Evolutionary conservation across 2,888 invertebrate species (phyloP), one percentile per base, ranked within the genome.

Genomic region (Chloroclystis v-ata): DNA sequence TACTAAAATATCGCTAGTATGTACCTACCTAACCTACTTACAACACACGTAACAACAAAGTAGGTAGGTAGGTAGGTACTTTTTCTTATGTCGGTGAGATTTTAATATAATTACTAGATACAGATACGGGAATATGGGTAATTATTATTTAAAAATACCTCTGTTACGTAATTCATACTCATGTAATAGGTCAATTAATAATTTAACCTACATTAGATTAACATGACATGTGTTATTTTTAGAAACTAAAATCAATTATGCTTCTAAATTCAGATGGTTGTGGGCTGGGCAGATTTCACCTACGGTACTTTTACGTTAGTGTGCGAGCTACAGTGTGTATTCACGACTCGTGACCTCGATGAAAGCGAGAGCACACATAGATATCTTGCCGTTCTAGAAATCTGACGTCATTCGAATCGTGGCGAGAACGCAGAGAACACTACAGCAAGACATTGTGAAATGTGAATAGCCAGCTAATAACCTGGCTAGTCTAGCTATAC

Each of bases 401-500:
- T 76, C 69, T 85, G 85, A 86, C 86, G 87, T 87, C 87, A 86
- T 82, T 69, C 70, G 62, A 74, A 69, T 72, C 61, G 73, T 69
- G 65, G 70, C 72, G 65, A 71, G 75, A 78, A 75, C 81, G 76
- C 79, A 75, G 71, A 72, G 71, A 79, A 69, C 72, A 56, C 58
- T 46, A 42, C 58, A 72, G 74, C 80, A 73, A 81, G 80, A 78
- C 76, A 82, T 86, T 87, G 87, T 86, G 87, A 86, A 86, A 86
- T 86, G 86, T 85, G 87, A 84, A 83, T 81, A 82, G 82, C 82
- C 84, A 78, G 81, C 82, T 76, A 85, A 35, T 81, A 80, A 78
- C 79, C 78, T 74, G 37, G 49, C 70, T 75, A 51, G 74, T 71
- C 70, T 75, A 71, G 71, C 73, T 72, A 35, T 71, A 66, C 32